These are phyloP conservation scores for Hycleus cichorii DNA, from an alignment of 1,140 invertebrate species.

Conservation along the genomic window DNA sequence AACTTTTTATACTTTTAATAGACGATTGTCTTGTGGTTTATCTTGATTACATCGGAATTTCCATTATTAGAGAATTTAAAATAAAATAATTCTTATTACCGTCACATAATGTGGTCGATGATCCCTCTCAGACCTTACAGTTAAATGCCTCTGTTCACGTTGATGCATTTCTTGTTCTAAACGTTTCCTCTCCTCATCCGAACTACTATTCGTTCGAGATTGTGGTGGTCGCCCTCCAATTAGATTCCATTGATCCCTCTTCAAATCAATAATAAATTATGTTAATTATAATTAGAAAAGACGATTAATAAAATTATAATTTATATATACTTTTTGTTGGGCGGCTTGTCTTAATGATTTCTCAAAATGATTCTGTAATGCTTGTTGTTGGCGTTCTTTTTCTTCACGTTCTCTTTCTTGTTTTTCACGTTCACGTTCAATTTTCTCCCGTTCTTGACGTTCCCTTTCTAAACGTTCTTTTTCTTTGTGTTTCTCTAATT, in stretches of 20 bases:
- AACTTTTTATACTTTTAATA: too few species aligned
- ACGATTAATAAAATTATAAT: not conserved
- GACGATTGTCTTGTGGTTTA: too few species aligned
- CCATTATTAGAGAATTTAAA: too few species aligned
- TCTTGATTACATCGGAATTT: too few species aligned
- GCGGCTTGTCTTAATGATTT: slow-evolving; percentile 74
- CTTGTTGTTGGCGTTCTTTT: slow-evolving; percentile 58
- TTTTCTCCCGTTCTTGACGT: slow-evolving; percentile 40
- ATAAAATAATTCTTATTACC: not conserved
- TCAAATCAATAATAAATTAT: slow-evolving; percentile 1
- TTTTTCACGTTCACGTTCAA: slow-evolving; percentile 48
- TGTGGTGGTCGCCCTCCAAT: slow-evolving; percentile 42
- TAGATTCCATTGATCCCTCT: slow-evolving; percentile 44
- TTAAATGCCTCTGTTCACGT: slow-evolving; percentile 24
- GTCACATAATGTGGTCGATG: slow-evolving; percentile 11
- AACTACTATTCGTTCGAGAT: slow-evolving; percentile 35
- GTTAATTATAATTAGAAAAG: not conserved
- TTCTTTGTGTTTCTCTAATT: slow-evolving; percentile 53
- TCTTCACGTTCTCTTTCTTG: slow-evolving; percentile 50
- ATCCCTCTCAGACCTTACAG: slow-evolving; percentile 13
- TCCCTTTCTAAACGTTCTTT: slow-evolving; percentile 47
- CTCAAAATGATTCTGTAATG: slow-evolving; percentile 84
- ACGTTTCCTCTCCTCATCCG: slow-evolving; percentile 30
- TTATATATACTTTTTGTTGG: slow-evolving; percentile 63
- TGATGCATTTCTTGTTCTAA: slow-evolving; percentile 30